Conservation (phyloP, 2,888 invertebrate genomes). For the Vanessa cardui region DNA sequence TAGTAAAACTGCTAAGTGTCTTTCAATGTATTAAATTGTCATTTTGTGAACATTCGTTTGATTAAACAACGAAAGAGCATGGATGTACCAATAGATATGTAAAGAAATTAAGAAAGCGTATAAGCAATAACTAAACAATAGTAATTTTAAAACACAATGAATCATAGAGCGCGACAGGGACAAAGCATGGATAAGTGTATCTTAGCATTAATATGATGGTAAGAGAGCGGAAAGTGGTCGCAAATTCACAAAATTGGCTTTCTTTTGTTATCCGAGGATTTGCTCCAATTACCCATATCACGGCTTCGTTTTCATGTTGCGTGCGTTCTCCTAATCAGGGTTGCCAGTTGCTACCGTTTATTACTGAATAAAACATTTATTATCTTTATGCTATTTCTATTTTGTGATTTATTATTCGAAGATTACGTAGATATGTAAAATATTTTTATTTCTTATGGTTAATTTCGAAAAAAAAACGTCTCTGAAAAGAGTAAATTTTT, state of each 20-base stretch:
- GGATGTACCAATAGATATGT: not conserved
- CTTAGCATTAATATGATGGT: slow-evolving; percentile 13
- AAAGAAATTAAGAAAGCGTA: slow-evolving; percentile 8
- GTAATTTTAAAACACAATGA: slow-evolving; percentile 1
- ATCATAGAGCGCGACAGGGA: not conserved
- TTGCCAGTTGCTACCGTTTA: not conserved
- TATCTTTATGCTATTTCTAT: not conserved
- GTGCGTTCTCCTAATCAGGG: slow-evolving; percentile 30
- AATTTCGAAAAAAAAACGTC: too few species aligned
- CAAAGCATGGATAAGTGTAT: slow-evolving; percentile 7
- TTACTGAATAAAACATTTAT: not conserved
- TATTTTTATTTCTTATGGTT: too few species aligned
- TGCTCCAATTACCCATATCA: slow-evolving; percentile 44
- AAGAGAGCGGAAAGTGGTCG: slow-evolving; percentile 40
- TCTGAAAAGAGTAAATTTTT: too few species aligned
- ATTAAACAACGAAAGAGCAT: too few species aligned
- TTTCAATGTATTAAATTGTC: too few species aligned
- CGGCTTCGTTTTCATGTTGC: slow-evolving; percentile 33
- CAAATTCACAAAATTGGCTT: slow-evolving; percentile 42
- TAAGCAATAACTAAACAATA: not conserved
- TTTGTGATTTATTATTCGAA: not conserved
- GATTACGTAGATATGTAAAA: too few species aligned
- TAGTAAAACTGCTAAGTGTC: too few species aligned
- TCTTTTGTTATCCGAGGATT: slow-evolving; percentile 40
- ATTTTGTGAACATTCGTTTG: too few species aligned